A percentile compares a stretch with the other conserved stretches of the same genome.
phyloP scores from a whole-genome alignment of 2,797 vertebrate genomes.

The Halcyon badia region DNA sequence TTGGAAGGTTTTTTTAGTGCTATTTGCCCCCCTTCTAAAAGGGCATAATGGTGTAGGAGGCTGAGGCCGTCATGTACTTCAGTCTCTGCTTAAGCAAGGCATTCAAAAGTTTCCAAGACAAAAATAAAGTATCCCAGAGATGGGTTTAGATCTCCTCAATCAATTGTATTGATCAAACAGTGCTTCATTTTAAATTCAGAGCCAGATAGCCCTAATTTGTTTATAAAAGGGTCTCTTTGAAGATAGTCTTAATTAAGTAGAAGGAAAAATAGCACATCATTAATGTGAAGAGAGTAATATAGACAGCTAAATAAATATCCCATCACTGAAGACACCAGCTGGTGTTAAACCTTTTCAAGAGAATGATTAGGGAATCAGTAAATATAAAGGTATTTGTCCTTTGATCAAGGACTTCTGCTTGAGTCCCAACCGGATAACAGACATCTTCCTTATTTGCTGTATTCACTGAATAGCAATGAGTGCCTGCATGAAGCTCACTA shows the following conservation, averaged over 20 bases:
- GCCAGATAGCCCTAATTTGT: constrained; percentile 49
- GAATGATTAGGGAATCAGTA: not conserved
- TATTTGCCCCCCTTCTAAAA: not conserved
- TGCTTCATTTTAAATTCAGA: constrained; percentile 25
- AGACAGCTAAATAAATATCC: constrained; percentile 40
- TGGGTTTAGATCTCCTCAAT: constrained; percentile 29
- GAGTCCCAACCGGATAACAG: not conserved
- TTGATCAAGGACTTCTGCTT: constrained; percentile 42
- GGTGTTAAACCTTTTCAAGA: not conserved
- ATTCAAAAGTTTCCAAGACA: not conserved
- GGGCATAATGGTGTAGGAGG: not conserved
- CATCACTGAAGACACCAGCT: not conserved
- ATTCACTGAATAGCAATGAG: not conserved
- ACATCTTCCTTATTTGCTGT: not conserved
- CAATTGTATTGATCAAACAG: constrained; percentile 54
- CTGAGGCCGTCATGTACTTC: not conserved
- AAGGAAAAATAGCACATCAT: constrained; percentile 3
- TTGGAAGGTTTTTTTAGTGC: not conserved
- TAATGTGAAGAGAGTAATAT: not conserved
- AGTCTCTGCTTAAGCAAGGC: not conserved
- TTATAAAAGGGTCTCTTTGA: constrained; percentile 59
- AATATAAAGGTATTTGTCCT: constrained; percentile 18
- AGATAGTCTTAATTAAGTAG: constrained; percentile 60
- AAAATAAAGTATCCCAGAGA: not conserved
- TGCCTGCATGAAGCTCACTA: fast-evolving